A percentile compares a stretch with the other conserved stretches of the same genome.
These are phyloP conservation scores for Petromus typicus DNA, from an alignment of 2,113 vertebrate species.

Conservation along the genomic window DNA sequence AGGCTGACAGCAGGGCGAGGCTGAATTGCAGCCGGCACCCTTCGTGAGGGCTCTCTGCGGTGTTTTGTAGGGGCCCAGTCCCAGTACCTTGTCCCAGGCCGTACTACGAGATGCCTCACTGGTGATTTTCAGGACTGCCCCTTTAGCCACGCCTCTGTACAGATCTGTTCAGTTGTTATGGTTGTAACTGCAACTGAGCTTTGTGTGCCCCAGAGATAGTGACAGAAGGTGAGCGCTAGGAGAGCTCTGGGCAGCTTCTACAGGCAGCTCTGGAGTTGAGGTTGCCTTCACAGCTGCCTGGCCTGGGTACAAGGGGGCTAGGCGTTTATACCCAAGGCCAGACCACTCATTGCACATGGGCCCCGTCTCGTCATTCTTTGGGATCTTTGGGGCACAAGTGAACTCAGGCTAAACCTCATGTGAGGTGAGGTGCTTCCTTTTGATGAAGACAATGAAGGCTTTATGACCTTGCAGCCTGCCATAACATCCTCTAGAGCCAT, in stretches of 20 bases:
- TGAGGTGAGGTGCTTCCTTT: neutral
- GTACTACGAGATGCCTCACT: neutral
- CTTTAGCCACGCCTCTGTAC: neutral
- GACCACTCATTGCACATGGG: neutral
- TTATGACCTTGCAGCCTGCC: neutral
- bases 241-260: neutral
- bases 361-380: neutral
- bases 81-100: neutral
- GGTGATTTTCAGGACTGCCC: neutral
- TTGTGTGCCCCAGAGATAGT: neutral
- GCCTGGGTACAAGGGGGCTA: neutral
- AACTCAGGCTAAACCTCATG: neutral
- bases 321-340: neutral
- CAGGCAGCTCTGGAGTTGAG: neutral
- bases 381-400: neutral
- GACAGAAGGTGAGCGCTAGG: neutral
- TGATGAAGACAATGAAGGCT: neutral
- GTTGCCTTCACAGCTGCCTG: neutral
- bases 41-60: neutral
- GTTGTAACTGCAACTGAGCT: neutral
- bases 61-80: neutral
- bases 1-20: neutral
- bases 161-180: neutral
- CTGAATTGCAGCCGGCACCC: neutral
- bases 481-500: rapidly evolving